A percentile compares a stretch with the other conserved stretches of the same genome.
phyloP scores from a whole-genome alignment of 2,888 invertebrate species.

The Spodoptera picta region DNA sequence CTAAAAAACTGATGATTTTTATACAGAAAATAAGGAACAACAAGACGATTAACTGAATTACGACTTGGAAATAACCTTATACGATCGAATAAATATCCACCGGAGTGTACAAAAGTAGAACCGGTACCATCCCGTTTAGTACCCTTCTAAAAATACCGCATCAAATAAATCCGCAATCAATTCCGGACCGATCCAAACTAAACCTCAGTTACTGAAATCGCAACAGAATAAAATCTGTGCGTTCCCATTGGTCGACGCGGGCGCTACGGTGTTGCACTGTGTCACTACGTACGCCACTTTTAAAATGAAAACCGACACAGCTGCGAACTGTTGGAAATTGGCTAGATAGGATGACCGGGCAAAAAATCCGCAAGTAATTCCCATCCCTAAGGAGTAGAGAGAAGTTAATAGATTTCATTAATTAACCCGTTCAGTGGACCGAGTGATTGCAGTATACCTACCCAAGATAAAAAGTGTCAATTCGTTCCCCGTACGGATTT shows the following conservation, averaged over 20 bases:
- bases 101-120: slow-evolving; percentile 20
- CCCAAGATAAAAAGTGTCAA: slow-evolving; percentile 82
- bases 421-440: slow-evolving; percentile 88
- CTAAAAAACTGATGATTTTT: too few relatives aligned
- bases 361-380: slow-evolving; percentile 76
- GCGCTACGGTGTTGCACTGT: slow-evolving; percentile 49
- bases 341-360: slow-evolving; percentile 76
- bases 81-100: slow-evolving; percentile 22
- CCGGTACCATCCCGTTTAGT: slow-evolving; percentile 35
- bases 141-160: slow-evolving; percentile 47
- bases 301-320: slow-evolving; percentile 59
- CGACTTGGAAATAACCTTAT: slow-evolving; percentile 25
- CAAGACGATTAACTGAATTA: slow-evolving; percentile 1
- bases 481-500: slow-evolving; percentile 75
- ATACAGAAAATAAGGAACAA: too few relatives aligned
- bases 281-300: slow-evolving; percentile 32
- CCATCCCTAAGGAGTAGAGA: slow-evolving; percentile 78
- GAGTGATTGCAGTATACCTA: slow-evolving; percentile 83
- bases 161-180: slow-evolving; percentile 61
- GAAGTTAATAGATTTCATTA: slow-evolving; percentile 88
- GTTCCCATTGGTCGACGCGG: slow-evolving; percentile 33
- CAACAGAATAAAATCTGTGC: slow-evolving; percentile 54
- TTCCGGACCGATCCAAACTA: slow-evolving; percentile 50
- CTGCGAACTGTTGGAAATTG: slow-evolving; percentile 68
- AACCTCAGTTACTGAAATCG: slow-evolving; percentile 48